Evolutionary conservation across 1,140 invertebrate genomes (phyloP).

Genomic region (Anastatus disparis): DNA sequence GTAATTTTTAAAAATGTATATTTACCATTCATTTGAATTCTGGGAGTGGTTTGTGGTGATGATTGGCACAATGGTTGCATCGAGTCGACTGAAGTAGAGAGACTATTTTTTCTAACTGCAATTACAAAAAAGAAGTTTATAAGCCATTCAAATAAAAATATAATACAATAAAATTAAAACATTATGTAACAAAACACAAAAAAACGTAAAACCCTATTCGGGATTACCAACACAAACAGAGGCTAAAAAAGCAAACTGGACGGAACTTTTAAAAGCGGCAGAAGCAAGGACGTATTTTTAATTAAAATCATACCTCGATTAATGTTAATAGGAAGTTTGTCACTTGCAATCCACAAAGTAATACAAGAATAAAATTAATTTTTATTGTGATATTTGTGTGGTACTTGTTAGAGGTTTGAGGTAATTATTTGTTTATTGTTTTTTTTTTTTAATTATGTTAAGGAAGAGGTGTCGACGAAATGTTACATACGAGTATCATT

Average conservation of each 20-base stretch:
- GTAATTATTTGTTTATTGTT: constrained; percentile 12
- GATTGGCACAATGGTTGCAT: constrained; percentile 50
- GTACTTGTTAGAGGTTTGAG: constrained; percentile 10
- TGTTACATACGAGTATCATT: constrained; percentile 56
- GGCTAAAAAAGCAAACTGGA: constrained; percentile 1
- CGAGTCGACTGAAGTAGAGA: constrained; percentile 52
- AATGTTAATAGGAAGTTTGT: constrained; percentile 25
- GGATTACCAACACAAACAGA: not conserved
- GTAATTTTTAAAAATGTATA: constrained; percentile 22
- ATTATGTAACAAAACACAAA: not conserved
- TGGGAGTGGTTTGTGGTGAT: constrained; percentile 40
- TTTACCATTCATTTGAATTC: constrained; percentile 46
- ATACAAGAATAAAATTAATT: constrained; percentile 24
- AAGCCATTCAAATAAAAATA: not conserved
- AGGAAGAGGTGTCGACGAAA: constrained; percentile 20
- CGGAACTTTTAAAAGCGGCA: constrained; percentile 20
- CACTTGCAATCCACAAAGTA: constrained; percentile 35
- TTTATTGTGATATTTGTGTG: constrained; percentile 8
- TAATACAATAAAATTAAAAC: not conserved
- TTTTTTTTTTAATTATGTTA: constrained; percentile 9
- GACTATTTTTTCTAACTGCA: constrained; percentile 55
- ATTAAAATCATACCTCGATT: constrained; percentile 27
- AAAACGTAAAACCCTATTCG: no score
- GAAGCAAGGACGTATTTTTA: constrained; percentile 21
- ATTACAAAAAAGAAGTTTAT: constrained; percentile 33